Evolutionary conservation across 2,797 vertebrate species (phyloP).

Genomic region (Arctocebus calabarensis): DNA sequence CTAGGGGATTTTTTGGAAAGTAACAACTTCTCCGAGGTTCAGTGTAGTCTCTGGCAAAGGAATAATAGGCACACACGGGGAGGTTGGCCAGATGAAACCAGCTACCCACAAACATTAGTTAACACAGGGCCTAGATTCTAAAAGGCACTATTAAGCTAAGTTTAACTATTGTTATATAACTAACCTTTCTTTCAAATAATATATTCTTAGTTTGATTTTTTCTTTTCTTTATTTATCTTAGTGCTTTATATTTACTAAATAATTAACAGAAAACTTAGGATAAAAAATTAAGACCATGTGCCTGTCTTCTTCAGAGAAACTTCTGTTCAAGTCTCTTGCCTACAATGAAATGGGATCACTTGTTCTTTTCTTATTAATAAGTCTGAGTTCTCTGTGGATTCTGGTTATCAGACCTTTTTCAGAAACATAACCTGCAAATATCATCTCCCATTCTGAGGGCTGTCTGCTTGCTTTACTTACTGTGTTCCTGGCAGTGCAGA

Average conservation of each 20-base stretch:
- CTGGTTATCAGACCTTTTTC: too few relatives aligned
- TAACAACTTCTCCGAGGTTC: not conserved
- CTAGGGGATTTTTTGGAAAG: not conserved
- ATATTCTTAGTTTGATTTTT: not conserved
- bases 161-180: not conserved
- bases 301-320: too few relatives aligned
- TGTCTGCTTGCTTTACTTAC: too few relatives aligned
- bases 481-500: too few relatives aligned
- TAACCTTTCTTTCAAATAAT: constrained; percentile 16
- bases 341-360: too few relatives aligned
- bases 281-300: not conserved
- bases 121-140: not conserved
- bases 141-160: not conserved
- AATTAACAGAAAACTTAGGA: not conserved
- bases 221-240: not conserved
- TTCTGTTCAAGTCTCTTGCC: too few relatives aligned
- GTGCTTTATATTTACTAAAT: not conserved
- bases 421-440: too few relatives aligned
- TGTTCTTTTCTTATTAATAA: too few relatives aligned
- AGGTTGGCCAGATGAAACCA: not conserved
- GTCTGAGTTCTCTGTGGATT: too few relatives aligned
- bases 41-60: not conserved
- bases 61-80: not conserved
- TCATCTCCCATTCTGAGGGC: too few relatives aligned
- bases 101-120: not conserved